Conservation (phyloP, 2,797 vertebrate genomes). For the Brachymystax lenok region DNA sequence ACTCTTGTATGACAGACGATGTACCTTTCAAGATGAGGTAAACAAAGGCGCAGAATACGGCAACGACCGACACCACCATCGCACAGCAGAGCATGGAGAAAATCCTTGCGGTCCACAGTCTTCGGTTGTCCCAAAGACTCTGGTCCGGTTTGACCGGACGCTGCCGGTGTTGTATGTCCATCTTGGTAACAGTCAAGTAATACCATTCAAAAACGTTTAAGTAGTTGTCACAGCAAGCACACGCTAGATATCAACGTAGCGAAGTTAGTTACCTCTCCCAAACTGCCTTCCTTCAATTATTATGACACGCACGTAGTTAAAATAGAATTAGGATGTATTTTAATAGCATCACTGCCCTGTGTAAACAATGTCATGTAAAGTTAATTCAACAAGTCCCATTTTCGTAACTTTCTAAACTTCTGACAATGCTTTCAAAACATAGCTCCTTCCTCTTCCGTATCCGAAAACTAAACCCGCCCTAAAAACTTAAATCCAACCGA, state of each 20-base stretch:
- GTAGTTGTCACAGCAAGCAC: not conserved
- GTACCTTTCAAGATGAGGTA: conserved; percentile 77
- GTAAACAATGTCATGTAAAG: not conserved
- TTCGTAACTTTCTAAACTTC: conserved; percentile 33
- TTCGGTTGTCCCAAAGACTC: conserved; percentile 16
- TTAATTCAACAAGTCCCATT: not conserved
- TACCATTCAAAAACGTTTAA: not conserved
- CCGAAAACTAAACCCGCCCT: conserved; percentile 29
- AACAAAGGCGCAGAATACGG: conserved; percentile 62
- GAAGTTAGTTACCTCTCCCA: not conserved
- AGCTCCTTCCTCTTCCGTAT: conserved; percentile 52
- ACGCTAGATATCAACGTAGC: not conserved
- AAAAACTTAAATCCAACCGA: conserved; percentile 22
- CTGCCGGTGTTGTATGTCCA: not conserved
- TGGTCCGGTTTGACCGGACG: not conserved
- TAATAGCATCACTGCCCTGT: not conserved
- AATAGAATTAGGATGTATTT: not conserved
- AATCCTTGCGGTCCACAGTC: conserved; percentile 47
- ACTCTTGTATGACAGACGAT: not conserved
- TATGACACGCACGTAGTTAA: not conserved
- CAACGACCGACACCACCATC: conserved; percentile 45
- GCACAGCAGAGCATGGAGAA: conserved; percentile 63
- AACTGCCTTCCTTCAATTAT: not conserved
- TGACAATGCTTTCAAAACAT: conserved; percentile 32
- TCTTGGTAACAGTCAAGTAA: not conserved